Percentiles rank a stretch among this genome's conserved stretches.
Evolutionary conservation across 1,140 invertebrate species (phyloP).

Genomic region (Pygmarrhopalites habei): DNA sequence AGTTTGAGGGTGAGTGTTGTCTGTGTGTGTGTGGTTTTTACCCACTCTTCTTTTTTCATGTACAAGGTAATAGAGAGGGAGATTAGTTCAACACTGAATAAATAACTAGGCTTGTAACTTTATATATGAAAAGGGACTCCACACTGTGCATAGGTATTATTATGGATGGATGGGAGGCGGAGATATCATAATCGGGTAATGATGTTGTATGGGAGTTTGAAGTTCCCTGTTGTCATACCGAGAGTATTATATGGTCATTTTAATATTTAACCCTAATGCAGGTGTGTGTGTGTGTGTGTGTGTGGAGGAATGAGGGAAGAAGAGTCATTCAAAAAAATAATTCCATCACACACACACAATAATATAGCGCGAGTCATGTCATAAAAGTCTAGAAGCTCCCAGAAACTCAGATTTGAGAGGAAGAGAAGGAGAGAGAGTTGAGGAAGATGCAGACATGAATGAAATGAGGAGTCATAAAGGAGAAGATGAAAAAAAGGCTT

Average conservation of each 20-base stretch:
- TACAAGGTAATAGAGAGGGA: no score
- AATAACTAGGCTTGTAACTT: no score
- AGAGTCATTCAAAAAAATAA: conserved; percentile 5
- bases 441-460: conserved; percentile 8
- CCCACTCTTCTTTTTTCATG: no score
- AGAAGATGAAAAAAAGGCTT: conserved; percentile 8
- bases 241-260: no score
- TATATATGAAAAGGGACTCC: no score
- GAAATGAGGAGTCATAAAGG: conserved; percentile 15
- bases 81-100: no score
- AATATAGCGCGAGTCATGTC: conserved; percentile 10
- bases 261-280: neutral
- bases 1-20: no score
- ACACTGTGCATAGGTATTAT: no score
- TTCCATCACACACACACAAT: neutral
- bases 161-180: neutral
- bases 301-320: neutral
- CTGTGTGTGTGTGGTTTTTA: no score
- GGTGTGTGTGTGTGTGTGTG: no score
- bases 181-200: neutral
- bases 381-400: neutral
- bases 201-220: neutral
- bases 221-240: no score
- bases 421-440: neutral
- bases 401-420: conserved; percentile 1